Evolutionary conservation across 2,113 vertebrate genomes (phyloP).

Genomic region (Anthoscopus minutus): DNA sequence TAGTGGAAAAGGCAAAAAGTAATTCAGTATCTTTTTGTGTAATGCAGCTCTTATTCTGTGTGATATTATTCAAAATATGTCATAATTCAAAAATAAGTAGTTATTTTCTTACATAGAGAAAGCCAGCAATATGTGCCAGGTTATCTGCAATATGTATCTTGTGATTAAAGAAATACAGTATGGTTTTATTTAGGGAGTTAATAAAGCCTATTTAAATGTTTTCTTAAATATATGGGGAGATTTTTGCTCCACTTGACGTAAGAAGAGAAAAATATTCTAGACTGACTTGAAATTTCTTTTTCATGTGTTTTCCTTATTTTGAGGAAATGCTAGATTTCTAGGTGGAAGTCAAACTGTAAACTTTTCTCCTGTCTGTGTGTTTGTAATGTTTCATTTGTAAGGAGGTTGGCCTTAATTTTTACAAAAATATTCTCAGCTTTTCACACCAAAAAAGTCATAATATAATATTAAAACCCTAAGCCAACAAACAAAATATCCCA

Average conservation of each 20-base stretch:
- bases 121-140: neutral
- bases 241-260: neutral
- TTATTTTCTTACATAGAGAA: neutral
- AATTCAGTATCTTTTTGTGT: neutral
- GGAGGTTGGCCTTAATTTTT: neutral
- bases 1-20: neutral
- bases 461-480: neutral
- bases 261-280: neutral
- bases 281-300: neutral
- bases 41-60: neutral
- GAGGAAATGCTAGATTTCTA: neutral
- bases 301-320: neutral
- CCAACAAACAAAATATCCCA: neutral
- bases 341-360: neutral
- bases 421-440: neutral
- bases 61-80: neutral
- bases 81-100: neutral
- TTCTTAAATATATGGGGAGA: neutral
- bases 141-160: neutral
- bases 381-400: neutral
- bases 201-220: neutral
- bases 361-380: neutral
- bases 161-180: neutral
- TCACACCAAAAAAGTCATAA: neutral
- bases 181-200: neutral